These are phyloP conservation scores for Rhinichthys osculus DNA, from an alignment of 2,797 vertebrate genomes.

Conservation along the genomic window DNA sequence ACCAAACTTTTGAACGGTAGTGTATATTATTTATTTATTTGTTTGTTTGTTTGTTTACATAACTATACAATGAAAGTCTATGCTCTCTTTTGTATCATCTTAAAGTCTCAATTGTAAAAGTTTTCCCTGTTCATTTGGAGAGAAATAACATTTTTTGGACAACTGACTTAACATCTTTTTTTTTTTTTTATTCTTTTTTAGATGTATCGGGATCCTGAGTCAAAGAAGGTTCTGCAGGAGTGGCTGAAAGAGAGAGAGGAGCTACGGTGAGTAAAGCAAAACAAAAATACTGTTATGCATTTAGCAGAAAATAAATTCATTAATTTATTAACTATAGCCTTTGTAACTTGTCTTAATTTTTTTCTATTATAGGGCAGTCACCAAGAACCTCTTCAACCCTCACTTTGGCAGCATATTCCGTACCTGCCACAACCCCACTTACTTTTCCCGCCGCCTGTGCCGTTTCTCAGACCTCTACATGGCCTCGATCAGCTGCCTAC, in stretches of 20 bases:
- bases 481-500: constrained; percentile 83
- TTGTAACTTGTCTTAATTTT: constrained; percentile 21
- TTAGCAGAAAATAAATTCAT: neutral
- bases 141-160: neutral
- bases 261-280: constrained; percentile 72
- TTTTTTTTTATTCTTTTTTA: constrained; percentile 53
- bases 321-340: neutral
- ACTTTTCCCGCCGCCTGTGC: constrained; percentile 85
- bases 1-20: neutral
- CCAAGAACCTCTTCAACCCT: constrained; percentile 88
- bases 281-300: neutral
- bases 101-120: neutral
- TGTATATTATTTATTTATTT: neutral
- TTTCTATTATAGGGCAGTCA: constrained; percentile 73
- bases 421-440: constrained; percentile 87
- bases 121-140: neutral
- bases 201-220: constrained; percentile 79
- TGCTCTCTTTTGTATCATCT: neutral
- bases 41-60: neutral
- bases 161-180: neutral
- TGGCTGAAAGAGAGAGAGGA: constrained; percentile 87
- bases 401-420: constrained; percentile 88
- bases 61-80: neutral
- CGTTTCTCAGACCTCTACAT: constrained; percentile 88
- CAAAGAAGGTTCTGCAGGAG: constrained; percentile 80